Evolutionary conservation across 2,113 vertebrate genomes (phyloP).

Genomic region (Alligator mississippiensis): DNA sequence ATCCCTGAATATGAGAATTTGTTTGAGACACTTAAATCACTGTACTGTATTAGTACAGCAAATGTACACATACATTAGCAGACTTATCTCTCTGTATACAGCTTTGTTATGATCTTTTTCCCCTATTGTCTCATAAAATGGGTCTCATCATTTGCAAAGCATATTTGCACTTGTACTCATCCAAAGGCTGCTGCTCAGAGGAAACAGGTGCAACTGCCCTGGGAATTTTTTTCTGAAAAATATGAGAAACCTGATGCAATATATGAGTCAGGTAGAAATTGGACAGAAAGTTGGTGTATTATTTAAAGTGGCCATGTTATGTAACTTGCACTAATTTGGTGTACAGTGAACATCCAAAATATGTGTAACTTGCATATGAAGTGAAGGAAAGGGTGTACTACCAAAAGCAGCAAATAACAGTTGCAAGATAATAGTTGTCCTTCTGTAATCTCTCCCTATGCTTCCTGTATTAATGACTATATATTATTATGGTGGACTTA

Average conservation of each 20-base stretch:
- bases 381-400: background rate
- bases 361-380: background rate
- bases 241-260: background rate
- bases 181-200: background rate
- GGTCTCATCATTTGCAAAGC: background rate
- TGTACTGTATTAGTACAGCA: background rate
- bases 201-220: rapidly evolving
- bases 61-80: background rate
- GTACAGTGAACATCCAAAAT: background rate
- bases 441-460: background rate
- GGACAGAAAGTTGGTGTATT: background rate
- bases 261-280: background rate
- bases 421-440: background rate
- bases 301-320: background rate
- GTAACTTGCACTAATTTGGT: background rate
- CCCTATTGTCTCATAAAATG: background rate
- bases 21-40: background rate
- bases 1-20: background rate
- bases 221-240: background rate
- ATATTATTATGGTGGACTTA: background rate
- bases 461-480: background rate
- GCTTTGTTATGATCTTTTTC: background rate
- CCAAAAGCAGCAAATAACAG: background rate
- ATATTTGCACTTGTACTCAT: background rate
- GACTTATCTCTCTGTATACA: background rate